These are phyloP conservation scores for Actenoides lindsayi DNA, from an alignment of 2,113 vertebrate species.

Conservation along the genomic window DNA sequence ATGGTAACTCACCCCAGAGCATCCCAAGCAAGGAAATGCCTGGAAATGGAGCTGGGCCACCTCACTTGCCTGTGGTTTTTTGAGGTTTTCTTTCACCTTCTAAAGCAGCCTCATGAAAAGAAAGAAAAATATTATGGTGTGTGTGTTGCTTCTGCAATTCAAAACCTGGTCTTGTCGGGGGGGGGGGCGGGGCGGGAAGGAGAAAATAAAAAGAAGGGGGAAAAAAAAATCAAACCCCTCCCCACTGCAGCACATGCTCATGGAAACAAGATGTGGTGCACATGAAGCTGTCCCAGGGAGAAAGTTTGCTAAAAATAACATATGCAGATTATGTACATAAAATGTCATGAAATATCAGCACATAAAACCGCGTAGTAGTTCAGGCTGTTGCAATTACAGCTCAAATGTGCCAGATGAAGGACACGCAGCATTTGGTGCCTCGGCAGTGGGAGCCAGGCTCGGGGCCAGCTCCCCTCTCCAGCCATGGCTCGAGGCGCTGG, in stretches of 20 bases:
- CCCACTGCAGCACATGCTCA: neutral
- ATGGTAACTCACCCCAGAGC: too few relatives aligned
- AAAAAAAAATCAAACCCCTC: neutral
- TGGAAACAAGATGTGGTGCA: slow-evolving; percentile 29
- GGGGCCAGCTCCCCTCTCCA: neutral
- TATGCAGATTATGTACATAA: slow-evolving; percentile 55
- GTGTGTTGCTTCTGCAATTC: neutral
- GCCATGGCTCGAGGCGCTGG: fast-evolving
- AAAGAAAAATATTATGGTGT: neutral
- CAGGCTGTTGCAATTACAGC: slow-evolving; percentile 50
- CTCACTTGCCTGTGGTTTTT: neutral
- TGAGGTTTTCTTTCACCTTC: neutral
- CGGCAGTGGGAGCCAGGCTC: neutral
- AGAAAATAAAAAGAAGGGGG: neutral
- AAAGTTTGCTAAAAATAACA: slow-evolving; percentile 67
- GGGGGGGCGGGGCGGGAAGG: too few relatives aligned
- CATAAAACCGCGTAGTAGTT: neutral
- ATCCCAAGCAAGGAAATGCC: neutral
- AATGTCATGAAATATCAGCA: slow-evolving; percentile 64
- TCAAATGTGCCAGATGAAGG: slow-evolving; percentile 42
- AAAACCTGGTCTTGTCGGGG: neutral
- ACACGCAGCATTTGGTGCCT: neutral
- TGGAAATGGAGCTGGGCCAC: neutral
- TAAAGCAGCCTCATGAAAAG: neutral
- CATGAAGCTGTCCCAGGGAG: slow-evolving; percentile 55